Conservation (phyloP, 2,888 invertebrate genomes). For the Onthophagus sagittarius region DNA sequence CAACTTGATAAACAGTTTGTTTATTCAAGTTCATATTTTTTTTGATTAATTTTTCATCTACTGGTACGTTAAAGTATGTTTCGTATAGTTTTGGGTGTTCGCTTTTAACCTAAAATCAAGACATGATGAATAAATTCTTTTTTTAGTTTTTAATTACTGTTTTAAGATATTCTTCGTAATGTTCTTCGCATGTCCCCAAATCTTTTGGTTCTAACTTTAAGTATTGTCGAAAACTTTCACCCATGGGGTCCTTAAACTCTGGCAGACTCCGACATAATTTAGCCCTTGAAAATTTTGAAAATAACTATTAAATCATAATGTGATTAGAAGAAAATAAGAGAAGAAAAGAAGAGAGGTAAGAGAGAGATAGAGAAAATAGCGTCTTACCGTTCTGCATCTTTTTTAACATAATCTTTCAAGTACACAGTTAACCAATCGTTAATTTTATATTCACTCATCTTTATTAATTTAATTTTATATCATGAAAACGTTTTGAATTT, state of each 20-base stretch:
- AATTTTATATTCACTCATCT: neutral
- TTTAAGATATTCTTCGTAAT: slow-evolving; percentile 16
- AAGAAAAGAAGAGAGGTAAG: no score
- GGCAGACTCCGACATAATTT: no score
- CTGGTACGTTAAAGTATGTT: slow-evolving; percentile 14
- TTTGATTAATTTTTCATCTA: slow-evolving; percentile 8
- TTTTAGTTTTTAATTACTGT: slow-evolving; percentile 1
- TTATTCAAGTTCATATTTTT: slow-evolving; percentile 11
- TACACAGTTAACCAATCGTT: slow-evolving; percentile 14
- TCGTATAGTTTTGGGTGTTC: slow-evolving; percentile 15
- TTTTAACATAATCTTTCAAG: slow-evolving; percentile 13
- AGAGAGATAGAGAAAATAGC: no score
- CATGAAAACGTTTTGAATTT: no score
- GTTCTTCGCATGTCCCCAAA: slow-evolving; percentile 11
- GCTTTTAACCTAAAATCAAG: slow-evolving; percentile 16
- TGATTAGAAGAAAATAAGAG: no score
- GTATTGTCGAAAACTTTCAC: slow-evolving; percentile 17
- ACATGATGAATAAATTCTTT: neutral
- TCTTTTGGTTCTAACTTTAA: slow-evolving; percentile 11
- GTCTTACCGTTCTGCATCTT: neutral
- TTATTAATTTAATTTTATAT: no score
- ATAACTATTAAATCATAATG: no score
- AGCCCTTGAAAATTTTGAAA: no score
- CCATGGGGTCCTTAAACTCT: slow-evolving; percentile 19
- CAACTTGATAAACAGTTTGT: slow-evolving; percentile 19